A percentile compares a stretch with the other conserved stretches of the same genome.
Conservation (phyloP, 2,113 vertebrate genomes). For the Psilopsiagon aymara region DNA sequence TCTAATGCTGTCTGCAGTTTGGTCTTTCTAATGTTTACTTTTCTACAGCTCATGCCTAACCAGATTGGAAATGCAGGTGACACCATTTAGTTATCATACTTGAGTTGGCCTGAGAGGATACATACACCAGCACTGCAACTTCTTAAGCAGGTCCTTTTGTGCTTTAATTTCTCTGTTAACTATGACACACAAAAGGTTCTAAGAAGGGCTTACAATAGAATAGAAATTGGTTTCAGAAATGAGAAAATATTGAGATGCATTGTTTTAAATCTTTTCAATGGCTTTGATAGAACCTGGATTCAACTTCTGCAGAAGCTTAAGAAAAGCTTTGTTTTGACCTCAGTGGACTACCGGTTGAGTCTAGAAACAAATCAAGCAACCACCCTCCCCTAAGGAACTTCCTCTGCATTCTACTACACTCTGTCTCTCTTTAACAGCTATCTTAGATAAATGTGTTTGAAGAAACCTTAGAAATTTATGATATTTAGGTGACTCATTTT, state of each 20-base stretch:
- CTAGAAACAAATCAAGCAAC: not conserved
- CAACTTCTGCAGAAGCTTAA: not conserved
- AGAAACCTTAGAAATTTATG: not conserved
- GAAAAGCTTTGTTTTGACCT: not conserved
- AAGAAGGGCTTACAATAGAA: not conserved
- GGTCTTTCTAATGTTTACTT: not conserved
- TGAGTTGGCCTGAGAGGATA: not conserved
- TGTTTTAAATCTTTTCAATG: not conserved
- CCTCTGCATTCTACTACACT: not conserved
- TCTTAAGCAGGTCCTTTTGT: not conserved
- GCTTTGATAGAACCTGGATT: not conserved
- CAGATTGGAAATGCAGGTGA: not conserved
- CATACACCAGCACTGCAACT: fast-evolving
- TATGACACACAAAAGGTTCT: not conserved
- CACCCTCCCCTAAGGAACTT: not conserved
- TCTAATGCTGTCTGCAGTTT: not conserved
- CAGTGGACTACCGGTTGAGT: not conserved
- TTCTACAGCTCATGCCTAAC: not conserved
- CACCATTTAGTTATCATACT: not conserved
- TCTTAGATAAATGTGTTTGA: not conserved
- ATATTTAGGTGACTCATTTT: not conserved
- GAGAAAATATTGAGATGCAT: not conserved
- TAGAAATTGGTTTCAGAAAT: not conserved
- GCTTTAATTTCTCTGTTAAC: not conserved
- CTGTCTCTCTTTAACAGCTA: not conserved